Evolutionary conservation across 2,113 vertebrate species (phyloP).

Genomic region (Ancistrus triradiatus): DNA sequence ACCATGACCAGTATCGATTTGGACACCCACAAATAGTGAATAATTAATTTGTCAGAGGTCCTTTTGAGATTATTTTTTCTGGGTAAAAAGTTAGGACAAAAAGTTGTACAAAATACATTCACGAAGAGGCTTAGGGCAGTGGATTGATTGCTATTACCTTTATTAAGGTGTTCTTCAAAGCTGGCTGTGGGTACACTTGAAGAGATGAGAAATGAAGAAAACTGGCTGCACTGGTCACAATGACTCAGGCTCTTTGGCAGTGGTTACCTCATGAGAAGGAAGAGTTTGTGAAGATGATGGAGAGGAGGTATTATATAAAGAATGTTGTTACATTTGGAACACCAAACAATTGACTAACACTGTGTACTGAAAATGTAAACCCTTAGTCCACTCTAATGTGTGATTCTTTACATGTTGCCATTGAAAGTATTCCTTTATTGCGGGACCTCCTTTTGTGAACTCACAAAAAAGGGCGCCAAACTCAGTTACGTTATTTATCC

Average conservation of each 20-base stretch:
- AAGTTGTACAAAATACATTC: not conserved
- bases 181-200: conserved; percentile 81
- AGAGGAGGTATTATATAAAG: conserved; percentile 62
- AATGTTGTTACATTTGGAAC: too few relatives aligned
- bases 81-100: not conserved
- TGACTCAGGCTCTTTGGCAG: conserved; percentile 78
- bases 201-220: conserved; percentile 85
- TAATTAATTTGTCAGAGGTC: not conserved
- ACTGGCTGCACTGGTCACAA: conserved; percentile 75
- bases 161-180: conserved; percentile 82
- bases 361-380: too few relatives aligned
- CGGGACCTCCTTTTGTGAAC: too few relatives aligned
- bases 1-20: conserved; percentile 51
- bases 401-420: too few relatives aligned
- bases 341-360: too few relatives aligned
- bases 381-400: too few relatives aligned
- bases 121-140: not conserved
- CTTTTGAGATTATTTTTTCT: not conserved
- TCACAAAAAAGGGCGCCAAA: too few relatives aligned
- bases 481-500: too few relatives aligned
- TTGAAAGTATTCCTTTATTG: too few relatives aligned
- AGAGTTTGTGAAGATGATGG: conserved; percentile 72
- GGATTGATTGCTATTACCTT: not conserved
- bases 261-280: conserved; percentile 70
- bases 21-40: conserved; percentile 55